These are phyloP conservation scores for Papio anubis DNA, from an alignment of 2,113 vertebrate species.

Conservation along the genomic window DNA sequence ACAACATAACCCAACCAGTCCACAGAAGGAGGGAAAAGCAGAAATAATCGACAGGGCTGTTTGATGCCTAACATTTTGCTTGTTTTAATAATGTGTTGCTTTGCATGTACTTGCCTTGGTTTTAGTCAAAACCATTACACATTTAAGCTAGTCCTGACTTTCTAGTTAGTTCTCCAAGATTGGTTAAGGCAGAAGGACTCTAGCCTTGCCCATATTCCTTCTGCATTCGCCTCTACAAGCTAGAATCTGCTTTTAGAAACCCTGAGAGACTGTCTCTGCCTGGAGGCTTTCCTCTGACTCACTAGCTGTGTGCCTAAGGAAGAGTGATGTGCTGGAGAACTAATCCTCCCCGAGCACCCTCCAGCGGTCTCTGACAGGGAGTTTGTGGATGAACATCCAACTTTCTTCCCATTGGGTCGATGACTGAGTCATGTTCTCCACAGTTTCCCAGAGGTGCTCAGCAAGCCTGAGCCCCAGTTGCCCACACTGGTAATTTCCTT, in stretches of 20 bases:
- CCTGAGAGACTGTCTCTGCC: background rate
- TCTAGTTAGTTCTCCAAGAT: background rate
- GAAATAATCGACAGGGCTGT: background rate
- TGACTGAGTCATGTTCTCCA: background rate
- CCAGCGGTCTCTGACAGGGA: background rate
- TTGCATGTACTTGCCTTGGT: background rate
- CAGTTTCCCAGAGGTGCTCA: background rate
- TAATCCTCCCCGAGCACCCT: background rate
- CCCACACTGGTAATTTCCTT: background rate
- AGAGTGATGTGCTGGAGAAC: background rate
- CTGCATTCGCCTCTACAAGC: background rate
- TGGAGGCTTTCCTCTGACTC: background rate
- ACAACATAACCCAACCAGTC: constrained; percentile 16
- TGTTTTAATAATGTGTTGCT: background rate
- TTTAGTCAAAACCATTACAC: background rate
- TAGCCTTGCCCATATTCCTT: background rate
- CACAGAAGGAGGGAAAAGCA: background rate
- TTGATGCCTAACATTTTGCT: background rate
- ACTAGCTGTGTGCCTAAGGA: background rate
- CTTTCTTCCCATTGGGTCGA: background rate
- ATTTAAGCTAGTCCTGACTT: background rate
- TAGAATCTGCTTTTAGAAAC: background rate
- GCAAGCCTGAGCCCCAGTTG: background rate
- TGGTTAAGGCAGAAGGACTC: background rate
- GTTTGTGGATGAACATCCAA: background rate